phyloP scores from a whole-genome alignment of 2,797 vertebrate genomes.

The Vipera latastei region DNA sequence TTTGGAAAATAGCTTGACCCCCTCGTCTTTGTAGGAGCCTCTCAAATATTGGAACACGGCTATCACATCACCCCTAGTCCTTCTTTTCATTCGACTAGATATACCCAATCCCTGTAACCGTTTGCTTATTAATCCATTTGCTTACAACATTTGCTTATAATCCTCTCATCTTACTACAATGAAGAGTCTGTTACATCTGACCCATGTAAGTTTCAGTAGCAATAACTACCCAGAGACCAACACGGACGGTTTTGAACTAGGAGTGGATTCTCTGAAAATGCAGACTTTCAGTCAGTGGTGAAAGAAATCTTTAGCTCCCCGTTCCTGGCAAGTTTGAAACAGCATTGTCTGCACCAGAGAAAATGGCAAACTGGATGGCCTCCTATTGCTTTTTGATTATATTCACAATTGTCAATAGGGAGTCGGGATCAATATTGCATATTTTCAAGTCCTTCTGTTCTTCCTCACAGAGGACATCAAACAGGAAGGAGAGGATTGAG shows the following conservation, averaged over 20 bases:
- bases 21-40: background rate
- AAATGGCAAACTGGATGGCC: background rate
- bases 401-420: background rate
- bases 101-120: background rate
- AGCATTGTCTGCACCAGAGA: background rate
- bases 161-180: background rate
- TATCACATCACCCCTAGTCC: background rate
- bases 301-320: background rate
- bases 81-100: background rate
- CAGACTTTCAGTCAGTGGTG: background rate
- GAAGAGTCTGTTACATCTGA: background rate
- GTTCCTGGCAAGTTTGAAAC: background rate
- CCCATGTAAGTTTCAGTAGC: background rate
- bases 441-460: background rate
- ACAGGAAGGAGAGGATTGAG: background rate
- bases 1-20: background rate
- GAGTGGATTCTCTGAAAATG: background rate
- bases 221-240: background rate
- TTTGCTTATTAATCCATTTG: background rate
- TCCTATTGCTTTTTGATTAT: background rate
- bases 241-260: background rate
- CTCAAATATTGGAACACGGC: background rate
- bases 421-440: background rate
- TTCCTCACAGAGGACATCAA: background rate
- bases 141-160: background rate